These are phyloP conservation scores for Notiomystis cincta DNA, from an alignment of 2,113 vertebrate species.

Conservation along the genomic window DNA sequence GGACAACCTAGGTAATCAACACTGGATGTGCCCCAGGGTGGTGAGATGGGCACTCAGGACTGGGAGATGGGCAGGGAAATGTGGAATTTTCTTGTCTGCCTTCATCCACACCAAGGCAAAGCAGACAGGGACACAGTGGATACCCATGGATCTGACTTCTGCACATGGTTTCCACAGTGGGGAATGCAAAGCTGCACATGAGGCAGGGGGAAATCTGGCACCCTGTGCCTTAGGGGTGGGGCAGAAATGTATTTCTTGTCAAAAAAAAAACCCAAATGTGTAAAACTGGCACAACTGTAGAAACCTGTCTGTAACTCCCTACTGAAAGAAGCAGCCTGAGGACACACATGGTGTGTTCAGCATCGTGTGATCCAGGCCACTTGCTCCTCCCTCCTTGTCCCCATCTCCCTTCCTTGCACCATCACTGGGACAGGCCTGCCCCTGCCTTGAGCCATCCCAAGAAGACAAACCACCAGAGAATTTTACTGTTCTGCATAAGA, in stretches of 20 bases:
- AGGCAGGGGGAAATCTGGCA: not conserved
- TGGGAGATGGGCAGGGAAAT: not conserved
- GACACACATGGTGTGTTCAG: not conserved
- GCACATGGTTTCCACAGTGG: not conserved
- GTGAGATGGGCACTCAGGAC: not conserved
- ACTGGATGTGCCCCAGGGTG: not conserved
- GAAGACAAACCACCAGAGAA: not conserved
- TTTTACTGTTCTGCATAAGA: accelerated
- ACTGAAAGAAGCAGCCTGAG: not conserved
- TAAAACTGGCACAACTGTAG: not conserved
- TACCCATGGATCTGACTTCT: not conserved
- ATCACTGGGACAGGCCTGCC: not conserved
- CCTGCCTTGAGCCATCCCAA: not conserved
- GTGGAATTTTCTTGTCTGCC: not conserved
- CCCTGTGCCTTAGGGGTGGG: too few relatives aligned
- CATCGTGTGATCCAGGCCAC: accelerated
- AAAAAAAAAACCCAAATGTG: not conserved
- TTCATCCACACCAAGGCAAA: not conserved
- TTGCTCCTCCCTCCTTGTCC: not conserved
- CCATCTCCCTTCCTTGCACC: not conserved
- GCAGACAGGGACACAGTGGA: accelerated
- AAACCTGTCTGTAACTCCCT: not conserved
- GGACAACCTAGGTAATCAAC: not conserved
- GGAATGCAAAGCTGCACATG: accelerated
- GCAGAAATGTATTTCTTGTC: not conserved